phyloP scores from a whole-genome alignment of 2,888 invertebrate genomes.

The Drosophila differens region DNA sequence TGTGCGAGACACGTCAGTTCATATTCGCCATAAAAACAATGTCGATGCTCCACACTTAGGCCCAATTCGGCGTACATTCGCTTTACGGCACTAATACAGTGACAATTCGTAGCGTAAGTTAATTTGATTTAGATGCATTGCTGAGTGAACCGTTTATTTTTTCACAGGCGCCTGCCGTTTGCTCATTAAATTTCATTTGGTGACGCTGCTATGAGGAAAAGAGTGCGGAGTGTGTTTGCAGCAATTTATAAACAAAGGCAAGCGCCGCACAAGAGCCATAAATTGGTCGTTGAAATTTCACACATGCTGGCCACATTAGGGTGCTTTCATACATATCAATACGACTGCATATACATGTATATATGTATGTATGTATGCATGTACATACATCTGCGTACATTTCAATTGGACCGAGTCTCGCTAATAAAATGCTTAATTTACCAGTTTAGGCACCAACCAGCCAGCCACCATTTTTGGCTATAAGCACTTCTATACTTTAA shows the following conservation, averaged over 20 bases:
- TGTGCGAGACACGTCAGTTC: conserved; percentile 33
- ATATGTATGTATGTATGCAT: neutral
- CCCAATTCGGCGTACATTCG: neutral
- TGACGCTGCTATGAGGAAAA: conserved; percentile 32
- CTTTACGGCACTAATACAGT: neutral
- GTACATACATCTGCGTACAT: conserved; percentile 37
- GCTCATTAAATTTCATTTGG: conserved; percentile 77
- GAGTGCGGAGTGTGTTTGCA: conserved; percentile 9
- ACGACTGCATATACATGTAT: neutral
- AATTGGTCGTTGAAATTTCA: conserved; percentile 76
- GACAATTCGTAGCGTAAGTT: conserved; percentile 44
- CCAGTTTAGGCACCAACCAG: conserved; percentile 32
- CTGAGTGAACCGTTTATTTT: conserved; percentile 76
- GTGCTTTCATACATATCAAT: conserved; percentile 29
- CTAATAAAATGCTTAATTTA: conserved; percentile 78
- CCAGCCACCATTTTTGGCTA: conserved; percentile 2
- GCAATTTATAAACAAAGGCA: conserved; percentile 68
- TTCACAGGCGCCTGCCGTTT: conserved; percentile 49
- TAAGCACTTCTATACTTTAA: conserved; percentile 28
- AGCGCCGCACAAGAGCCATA: conserved; percentile 70
- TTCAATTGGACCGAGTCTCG: conserved; percentile 47
- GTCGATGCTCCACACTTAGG: conserved; percentile 5
- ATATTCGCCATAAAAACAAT: conserved; percentile 14
- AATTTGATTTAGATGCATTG: conserved; percentile 75
- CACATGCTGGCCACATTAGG: conserved; percentile 64